Evolutionary conservation across 2,888 invertebrate genomes (phyloP).

Genomic region (Magallana nippona): DNA sequence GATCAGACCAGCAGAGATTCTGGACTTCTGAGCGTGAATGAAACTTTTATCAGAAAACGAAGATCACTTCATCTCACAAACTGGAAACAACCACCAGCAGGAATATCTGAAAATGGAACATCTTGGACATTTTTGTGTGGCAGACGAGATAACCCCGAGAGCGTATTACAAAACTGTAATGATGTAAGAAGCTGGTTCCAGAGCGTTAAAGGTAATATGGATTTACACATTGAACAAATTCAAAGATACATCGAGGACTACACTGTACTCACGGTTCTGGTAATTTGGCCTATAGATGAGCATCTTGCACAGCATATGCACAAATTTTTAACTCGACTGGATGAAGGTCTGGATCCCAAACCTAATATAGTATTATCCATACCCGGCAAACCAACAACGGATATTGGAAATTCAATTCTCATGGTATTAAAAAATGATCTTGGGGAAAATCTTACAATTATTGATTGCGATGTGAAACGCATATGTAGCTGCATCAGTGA

Average conservation of each 20-base stretch:
- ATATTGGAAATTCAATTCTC: conserved; percentile 6
- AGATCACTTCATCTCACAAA: conserved; percentile 50
- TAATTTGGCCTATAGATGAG: conserved; percentile 53
- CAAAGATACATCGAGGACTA: conserved; percentile 53
- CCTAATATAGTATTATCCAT: conserved; percentile 41
- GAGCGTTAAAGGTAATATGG: conserved; percentile 42
- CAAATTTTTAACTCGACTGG: conserved; percentile 36
- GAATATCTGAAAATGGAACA: conserved; percentile 49
- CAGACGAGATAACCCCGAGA: conserved; percentile 57
- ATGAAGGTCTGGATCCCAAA: conserved; percentile 40
- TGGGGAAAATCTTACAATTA: conserved; percentile 33
- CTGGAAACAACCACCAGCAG: conserved; percentile 47
- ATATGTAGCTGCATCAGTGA: conserved; percentile 41
- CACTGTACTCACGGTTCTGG: conserved; percentile 53
- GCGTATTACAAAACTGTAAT: conserved; percentile 38
- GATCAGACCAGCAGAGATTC: conserved; percentile 52
- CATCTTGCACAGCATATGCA: conserved; percentile 25
- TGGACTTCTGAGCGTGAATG: conserved; percentile 53
- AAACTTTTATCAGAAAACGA: conserved; percentile 47
- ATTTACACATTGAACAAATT: conserved; percentile 50
- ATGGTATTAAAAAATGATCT: conserved; percentile 14
- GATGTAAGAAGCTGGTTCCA: conserved; percentile 54
- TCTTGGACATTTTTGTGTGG: conserved; percentile 58
- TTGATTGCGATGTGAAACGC: conserved; percentile 27
- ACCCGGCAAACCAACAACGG: conserved; percentile 12